A percentile compares a stretch with the other conserved stretches of the same genome.
These are phyloP conservation scores for Pogonomyrmex californicus DNA, from an alignment of 1,140 invertebrate genomes.

Conservation along the genomic window DNA sequence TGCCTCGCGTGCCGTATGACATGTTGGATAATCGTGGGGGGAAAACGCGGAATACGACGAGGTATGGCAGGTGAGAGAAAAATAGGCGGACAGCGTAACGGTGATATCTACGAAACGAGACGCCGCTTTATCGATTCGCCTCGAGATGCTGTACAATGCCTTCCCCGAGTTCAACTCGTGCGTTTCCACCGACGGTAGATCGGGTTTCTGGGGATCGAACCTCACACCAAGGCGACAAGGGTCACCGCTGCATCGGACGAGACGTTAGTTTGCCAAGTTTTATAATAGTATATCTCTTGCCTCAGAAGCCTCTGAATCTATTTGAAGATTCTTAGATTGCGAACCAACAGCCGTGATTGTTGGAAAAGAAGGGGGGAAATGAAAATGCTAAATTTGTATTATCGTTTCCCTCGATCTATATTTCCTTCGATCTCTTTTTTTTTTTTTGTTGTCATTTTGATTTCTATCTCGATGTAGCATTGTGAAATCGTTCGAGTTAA, in stretches of 20 bases:
- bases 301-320: not conserved
- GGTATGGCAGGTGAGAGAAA: conserved; percentile 35
- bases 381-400: conserved; percentile 13
- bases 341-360: not conserved
- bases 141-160: conserved; percentile 50
- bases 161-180: conserved; percentile 2
- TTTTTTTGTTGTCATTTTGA: not conserved
- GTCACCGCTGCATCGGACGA: not conserved
- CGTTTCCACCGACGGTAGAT: conserved; percentile 36
- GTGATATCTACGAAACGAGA: conserved; percentile 59
- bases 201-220: conserved; percentile 53
- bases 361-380: not conserved
- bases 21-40: conserved; percentile 16
- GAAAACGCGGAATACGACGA: conserved; percentile 13
- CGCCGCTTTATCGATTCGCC: conserved; percentile 57
- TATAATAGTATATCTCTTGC: conserved; percentile 1
- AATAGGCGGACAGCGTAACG: conserved; percentile 47
- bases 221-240: not conserved
- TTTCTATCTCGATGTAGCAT: not conserved
- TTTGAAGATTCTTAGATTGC: not conserved
- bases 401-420: not conserved
- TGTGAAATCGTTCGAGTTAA: not conserved
- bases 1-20: not conserved
- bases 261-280: conserved; percentile 43
- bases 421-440: not conserved